Conservation (phyloP, 2,113 vertebrate species). For the Galbula dea region DNA sequence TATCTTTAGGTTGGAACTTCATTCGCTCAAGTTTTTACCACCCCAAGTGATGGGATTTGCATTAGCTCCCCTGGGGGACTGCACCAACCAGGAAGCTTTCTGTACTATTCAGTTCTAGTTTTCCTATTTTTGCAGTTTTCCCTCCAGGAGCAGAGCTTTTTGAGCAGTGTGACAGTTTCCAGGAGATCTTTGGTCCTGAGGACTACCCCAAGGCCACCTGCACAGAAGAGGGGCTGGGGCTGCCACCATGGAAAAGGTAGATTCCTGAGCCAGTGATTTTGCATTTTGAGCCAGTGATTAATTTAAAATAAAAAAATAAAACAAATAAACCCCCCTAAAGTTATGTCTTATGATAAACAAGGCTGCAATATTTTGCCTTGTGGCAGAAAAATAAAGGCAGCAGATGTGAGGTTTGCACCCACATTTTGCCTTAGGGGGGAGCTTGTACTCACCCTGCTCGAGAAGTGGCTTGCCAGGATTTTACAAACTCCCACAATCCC, state of each 20-base stretch:
- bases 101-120: neutral
- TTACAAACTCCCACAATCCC: constrained; percentile 16
- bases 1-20: neutral
- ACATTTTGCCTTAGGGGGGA: neutral
- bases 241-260: neutral
- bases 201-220: constrained; percentile 8
- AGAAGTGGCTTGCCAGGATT: neutral
- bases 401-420: neutral
- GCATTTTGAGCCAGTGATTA: neutral
- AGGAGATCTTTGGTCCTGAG: constrained; percentile 13
- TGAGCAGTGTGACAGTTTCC: neutral
- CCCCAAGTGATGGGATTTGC: neutral
- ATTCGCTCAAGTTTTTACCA: neutral
- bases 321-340: neutral
- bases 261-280: neutral
- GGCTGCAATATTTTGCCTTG: neutral
- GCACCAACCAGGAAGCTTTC: constrained; percentile 8
- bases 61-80: neutral
- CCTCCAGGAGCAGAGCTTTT: constrained; percentile 17
- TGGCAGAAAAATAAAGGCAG: neutral
- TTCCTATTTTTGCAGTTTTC: neutral
- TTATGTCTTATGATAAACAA: neutral
- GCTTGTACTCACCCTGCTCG: neutral
- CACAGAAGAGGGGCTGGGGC: rapidly evolving
- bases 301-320: neutral